A percentile compares a stretch with the other conserved stretches of the same genome.
Evolutionary conservation across 2,797 vertebrate genomes (phyloP).

Genomic region (Channallabes apus): DNA sequence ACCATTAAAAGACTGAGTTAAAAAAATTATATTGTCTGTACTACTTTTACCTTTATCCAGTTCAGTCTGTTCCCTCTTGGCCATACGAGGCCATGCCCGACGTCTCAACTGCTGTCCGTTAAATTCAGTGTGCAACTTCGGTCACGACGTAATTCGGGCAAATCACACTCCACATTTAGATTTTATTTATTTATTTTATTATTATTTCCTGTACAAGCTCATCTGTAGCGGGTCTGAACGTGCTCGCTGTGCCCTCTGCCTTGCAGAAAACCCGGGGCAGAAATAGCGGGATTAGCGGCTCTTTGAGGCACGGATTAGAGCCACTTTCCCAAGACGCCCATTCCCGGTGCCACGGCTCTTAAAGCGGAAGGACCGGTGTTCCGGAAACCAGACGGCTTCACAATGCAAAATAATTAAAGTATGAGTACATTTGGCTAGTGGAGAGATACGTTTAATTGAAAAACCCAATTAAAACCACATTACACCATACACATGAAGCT

Average conservation of each 20-base stretch:
- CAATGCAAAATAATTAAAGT: conserved; percentile 53
- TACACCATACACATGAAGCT: conserved; percentile 1
- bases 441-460: conserved; percentile 44
- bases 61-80: not conserved
- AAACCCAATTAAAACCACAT: conserved; percentile 29
- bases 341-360: conserved; percentile 61
- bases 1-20: not conserved
- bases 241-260: conserved; percentile 60
- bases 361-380: conserved; percentile 63
- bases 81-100: not conserved
- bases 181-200: not conserved
- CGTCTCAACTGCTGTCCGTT: not conserved
- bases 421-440: conserved; percentile 41
- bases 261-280: conserved; percentile 68
- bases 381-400: conserved; percentile 58
- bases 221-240: conserved; percentile 58
- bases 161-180: not conserved
- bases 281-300: conserved; percentile 78
- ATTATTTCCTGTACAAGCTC: not conserved
- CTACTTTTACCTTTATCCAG: not conserved
- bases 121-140: not conserved
- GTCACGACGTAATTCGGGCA: not conserved
- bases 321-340: conserved; percentile 65
- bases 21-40: not conserved
- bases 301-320: conserved; percentile 75